Evolutionary conservation across 2,797 vertebrate species (phyloP).

Genomic region (Chelon labrosus): DNA sequence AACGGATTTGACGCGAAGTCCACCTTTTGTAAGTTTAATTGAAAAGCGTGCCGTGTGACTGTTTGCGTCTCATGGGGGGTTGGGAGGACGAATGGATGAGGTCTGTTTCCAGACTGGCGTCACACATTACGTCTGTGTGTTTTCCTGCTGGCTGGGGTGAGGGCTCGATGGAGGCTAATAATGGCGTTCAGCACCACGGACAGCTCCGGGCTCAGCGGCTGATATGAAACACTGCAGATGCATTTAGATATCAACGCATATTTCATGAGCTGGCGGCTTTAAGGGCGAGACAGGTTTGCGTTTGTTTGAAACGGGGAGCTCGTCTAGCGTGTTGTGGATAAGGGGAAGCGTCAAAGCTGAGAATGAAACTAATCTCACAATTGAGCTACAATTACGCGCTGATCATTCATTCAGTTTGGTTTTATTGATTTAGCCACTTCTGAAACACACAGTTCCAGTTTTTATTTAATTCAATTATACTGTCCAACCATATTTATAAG

Average conservation of each 20-base stretch:
- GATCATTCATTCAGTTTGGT: not conserved
- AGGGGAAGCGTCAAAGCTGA: not conserved
- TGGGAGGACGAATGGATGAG: slow-evolving; percentile 42
- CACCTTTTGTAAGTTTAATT: slow-evolving; percentile 10
- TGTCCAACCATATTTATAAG: not conserved
- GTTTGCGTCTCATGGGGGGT: slow-evolving; percentile 43
- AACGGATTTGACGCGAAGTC: slow-evolving; percentile 17
- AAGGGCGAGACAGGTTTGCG: not conserved
- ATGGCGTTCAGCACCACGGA: slow-evolving; percentile 81
- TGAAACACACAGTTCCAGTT: no score
- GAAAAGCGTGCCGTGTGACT: slow-evolving; percentile 32
- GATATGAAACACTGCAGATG: not conserved
- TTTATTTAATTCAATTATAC: no score
- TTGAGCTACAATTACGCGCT: no score
- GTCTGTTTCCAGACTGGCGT: slow-evolving; percentile 72
- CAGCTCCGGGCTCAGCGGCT: slow-evolving; percentile 56
- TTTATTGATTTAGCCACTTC: not conserved
- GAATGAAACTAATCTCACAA: no score
- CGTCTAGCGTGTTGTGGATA: not conserved
- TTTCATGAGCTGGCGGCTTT: not conserved
- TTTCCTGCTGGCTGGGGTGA: slow-evolving; percentile 51
- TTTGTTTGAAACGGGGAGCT: not conserved
- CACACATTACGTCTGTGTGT: slow-evolving; percentile 74
- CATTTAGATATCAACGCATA: not conserved
- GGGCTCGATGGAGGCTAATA: slow-evolving; percentile 26